phyloP scores from a whole-genome alignment of 1,140 invertebrate genomes.

The Frieseomelitta varia region DNA sequence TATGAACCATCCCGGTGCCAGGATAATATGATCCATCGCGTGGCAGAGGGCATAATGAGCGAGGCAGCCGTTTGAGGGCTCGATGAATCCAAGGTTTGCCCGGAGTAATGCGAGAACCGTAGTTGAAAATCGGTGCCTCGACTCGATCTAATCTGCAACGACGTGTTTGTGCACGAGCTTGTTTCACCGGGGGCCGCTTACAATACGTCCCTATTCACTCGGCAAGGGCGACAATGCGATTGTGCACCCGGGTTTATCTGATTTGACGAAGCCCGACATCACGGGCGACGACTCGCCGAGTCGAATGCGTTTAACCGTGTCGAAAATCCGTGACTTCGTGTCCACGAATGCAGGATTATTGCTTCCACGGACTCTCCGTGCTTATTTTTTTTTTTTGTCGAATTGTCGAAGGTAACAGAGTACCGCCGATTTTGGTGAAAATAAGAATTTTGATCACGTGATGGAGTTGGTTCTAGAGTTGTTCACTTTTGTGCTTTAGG shows the following conservation, averaged over 20 bases:
- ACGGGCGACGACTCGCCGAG: slow-evolving; percentile 19
- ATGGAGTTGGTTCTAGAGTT: no score
- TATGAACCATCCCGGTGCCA: neutral
- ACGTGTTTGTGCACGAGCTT: slow-evolving; percentile 20
- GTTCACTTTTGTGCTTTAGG: no score
- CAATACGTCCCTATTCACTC: slow-evolving; percentile 43
- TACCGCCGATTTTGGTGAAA: no score
- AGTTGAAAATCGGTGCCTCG: slow-evolving; percentile 13
- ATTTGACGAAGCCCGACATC: slow-evolving; percentile 47
- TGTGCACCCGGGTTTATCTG: slow-evolving; percentile 56
- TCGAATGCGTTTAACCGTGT: slow-evolving; percentile 5
- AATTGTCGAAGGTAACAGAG: no score
- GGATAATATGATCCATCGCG: neutral
- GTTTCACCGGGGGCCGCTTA: neutral
- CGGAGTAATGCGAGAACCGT: slow-evolving; percentile 55
- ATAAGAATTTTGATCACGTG: no score
- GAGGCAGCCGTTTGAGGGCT: slow-evolving; percentile 33
- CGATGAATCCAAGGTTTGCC: slow-evolving; percentile 65
- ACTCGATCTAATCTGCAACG: slow-evolving; percentile 19
- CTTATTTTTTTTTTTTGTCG: no score
- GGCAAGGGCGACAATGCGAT: slow-evolving; percentile 27
- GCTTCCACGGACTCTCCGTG: no score
- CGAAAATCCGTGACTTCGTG: slow-evolving; percentile 1
- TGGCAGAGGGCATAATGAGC: neutral
- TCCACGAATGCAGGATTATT: no score